Base-by-base conservation (phyloP, 2,888 invertebrate genomes). In the Clostera curtula region DNA sequence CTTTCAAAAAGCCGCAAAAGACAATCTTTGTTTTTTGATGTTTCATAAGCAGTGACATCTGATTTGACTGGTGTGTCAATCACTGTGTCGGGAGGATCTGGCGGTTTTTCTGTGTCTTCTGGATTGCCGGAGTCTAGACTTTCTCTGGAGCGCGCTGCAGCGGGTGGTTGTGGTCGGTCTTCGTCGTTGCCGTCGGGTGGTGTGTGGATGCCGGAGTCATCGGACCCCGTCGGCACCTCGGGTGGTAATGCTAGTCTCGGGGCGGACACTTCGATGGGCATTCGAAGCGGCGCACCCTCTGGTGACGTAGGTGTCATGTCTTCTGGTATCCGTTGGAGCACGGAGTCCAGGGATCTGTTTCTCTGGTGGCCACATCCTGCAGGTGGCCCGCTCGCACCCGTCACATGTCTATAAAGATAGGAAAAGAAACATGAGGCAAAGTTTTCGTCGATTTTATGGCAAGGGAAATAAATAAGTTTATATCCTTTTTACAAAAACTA, bases 1-100 rank as follows among this genome's bases (percentile, higher is more conserved):
- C 98, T 97, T 83, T 99, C 97, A 71, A 99, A 96, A 59, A 99
- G 88, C 57, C 99, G 86, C 49, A 97, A 86, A 35, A 95, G 83
- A 73, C 90, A 89, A 55, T 90, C 90, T 67, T 90, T 90, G 65
- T 84, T 68, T 61, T 70, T 68, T 43, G 82, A 63, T 27, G 77
- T 60, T 38, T 73, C 74, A n/a, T 70, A 60, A 17, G 67, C 63
- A 33, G 67, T 61, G 34, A 66, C 37, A 40, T 68, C 68, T 5
- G 69, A 60, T 54, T 59, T 65, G 17, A 54, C 37, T 67, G 85
- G 29, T 58, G 69, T 51, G 38, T 63, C 67, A 29, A 52, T 49
- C 22, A 49, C 40, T 5, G 62, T 49, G 34, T 84, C 80, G 3
- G 79, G 76, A 6, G 80, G 76, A 34, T 79, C 83, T 16, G 77